These are phyloP conservation scores for Numenius phaeopus DNA, from an alignment of 2,797 vertebrate species.

Conservation along the genomic window DNA sequence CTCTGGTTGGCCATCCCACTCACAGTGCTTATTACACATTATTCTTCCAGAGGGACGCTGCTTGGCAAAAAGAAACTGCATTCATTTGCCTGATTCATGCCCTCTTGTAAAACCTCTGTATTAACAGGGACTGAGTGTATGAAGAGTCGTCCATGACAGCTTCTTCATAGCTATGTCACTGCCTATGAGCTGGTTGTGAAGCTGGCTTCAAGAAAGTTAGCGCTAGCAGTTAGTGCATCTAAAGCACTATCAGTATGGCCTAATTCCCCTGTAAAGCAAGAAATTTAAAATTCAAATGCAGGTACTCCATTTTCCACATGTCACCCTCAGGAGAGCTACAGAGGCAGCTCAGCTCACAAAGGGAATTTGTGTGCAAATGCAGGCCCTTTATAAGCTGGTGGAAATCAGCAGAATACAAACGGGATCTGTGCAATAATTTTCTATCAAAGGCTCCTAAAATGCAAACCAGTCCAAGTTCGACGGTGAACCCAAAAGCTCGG, in stretches of 20 bases:
- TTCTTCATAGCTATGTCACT: not conserved
- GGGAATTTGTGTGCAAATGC: slow-evolving; percentile 25
- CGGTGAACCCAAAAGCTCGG: not conserved
- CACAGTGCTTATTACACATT: not conserved
- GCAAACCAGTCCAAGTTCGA: not conserved
- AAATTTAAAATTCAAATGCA: slow-evolving; percentile 33
- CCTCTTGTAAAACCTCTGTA: not conserved
- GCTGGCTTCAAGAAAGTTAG: not conserved
- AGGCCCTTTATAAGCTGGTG: not conserved
- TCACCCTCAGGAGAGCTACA: not conserved
- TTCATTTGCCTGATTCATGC: not conserved
- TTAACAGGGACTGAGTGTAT: not conserved
- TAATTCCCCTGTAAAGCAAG: not conserved
- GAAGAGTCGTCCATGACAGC: not conserved
- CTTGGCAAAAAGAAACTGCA: not conserved
- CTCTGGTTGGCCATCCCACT: not conserved
- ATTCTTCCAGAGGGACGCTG: not conserved
- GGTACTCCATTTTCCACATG: slow-evolving; percentile 6
- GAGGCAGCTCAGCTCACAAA: not conserved
- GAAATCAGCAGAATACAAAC: not conserved
- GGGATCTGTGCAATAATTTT: not conserved
- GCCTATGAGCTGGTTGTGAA: not conserved
- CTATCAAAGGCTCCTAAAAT: not conserved
- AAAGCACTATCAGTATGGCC: not conserved
- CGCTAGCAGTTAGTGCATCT: not conserved